A percentile compares a stretch with the other conserved stretches of the same genome.
Evolutionary conservation across 1,140 invertebrate species (phyloP).

Genomic region (Acromyrmex heyeri): DNA sequence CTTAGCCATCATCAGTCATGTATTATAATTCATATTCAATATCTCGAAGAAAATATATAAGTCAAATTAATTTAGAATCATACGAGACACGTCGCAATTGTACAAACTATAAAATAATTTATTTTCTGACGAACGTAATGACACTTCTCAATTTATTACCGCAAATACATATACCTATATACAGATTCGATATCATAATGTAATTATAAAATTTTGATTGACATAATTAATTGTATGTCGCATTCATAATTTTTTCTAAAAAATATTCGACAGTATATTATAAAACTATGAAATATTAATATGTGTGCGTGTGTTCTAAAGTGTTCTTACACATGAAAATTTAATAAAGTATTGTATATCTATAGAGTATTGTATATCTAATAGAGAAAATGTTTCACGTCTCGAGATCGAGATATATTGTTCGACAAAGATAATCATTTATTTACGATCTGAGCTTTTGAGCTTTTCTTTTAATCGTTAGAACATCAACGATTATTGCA

Average conservation of each 20-base stretch:
- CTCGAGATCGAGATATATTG: slow-evolving; percentile 23
- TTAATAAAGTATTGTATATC: no score
- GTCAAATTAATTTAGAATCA: no score
- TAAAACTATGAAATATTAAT: neutral
- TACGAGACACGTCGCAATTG: no score
- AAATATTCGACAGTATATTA: neutral
- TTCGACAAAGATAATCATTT: slow-evolving; percentile 19
- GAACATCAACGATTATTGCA: slow-evolving; percentile 47
- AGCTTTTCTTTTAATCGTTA: slow-evolving; percentile 3
- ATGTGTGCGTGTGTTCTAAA: neutral
- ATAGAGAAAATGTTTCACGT: slow-evolving; percentile 20
- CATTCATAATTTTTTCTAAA: neutral
- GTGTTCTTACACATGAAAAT: neutral
- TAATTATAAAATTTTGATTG: neutral
- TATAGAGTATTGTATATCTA: neutral
- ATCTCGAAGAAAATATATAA: no score
- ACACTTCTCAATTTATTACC: neutral
- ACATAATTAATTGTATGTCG: neutral
- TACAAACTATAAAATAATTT: no score
- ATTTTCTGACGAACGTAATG: neutral
- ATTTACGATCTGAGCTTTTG: slow-evolving; percentile 12
- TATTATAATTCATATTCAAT: no score
- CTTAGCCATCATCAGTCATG: no score
- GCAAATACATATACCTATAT: neutral
- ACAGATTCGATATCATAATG: neutral